Evolutionary conservation across 1,140 invertebrate genomes (phyloP).

Genomic region (Scaptomyza hsui): DNA sequence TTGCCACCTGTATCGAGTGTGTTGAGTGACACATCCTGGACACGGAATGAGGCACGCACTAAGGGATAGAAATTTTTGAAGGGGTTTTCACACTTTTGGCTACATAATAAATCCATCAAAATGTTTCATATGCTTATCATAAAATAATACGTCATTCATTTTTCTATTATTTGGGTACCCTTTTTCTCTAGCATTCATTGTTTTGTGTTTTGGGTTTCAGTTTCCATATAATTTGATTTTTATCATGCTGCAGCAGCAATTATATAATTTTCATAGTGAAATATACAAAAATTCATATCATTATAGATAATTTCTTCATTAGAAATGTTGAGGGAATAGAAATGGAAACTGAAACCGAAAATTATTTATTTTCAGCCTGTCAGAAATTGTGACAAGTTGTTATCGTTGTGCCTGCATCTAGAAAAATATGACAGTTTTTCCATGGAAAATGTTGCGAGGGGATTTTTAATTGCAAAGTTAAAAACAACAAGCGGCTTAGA

Average conservation of each 20-base stretch:
- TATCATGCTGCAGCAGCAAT: conserved; percentile 63
- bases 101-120: conserved; percentile 75
- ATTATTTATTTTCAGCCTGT: conserved; percentile 40
- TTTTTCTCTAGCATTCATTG: conserved; percentile 36
- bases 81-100: conserved; percentile 46
- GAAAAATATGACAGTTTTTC: conserved; percentile 67
- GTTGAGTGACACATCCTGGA: conserved; percentile 71
- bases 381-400: conserved; percentile 74
- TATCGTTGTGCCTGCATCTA: conserved; percentile 60
- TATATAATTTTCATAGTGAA: conserved; percentile 67
- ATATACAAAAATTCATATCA: conserved; percentile 58
- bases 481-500: conserved; percentile 73
- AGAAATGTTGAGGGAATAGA: conserved; percentile 37
- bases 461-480: conserved; percentile 75
- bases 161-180: conserved; percentile 38
- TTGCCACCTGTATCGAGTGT: conserved; percentile 46
- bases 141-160: conserved; percentile 73
- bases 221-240: conserved; percentile 78
- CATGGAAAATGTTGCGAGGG: conserved; percentile 47
- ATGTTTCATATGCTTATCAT: conserved; percentile 75
- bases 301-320: conserved; percentile 83
- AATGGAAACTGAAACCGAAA: conserved; percentile 15
- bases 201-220: conserved; percentile 55
- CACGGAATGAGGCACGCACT: conserved; percentile 15
- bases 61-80: not conserved